Evolutionary conservation across 2,888 invertebrate genomes (phyloP).

Genomic region (Beris chalybata): DNA sequence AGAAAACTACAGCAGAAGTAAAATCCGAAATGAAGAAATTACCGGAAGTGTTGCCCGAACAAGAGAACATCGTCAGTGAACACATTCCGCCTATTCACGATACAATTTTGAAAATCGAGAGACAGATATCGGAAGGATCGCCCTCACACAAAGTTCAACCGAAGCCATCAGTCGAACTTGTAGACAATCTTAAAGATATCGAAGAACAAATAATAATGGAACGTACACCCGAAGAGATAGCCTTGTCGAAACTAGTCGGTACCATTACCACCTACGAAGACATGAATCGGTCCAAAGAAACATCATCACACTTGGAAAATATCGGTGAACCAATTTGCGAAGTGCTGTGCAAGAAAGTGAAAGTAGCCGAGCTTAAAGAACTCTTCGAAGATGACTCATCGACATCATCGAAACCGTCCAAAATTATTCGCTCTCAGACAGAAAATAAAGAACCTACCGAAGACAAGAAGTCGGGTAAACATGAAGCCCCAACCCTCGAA

Average conservation of each 20-base stretch:
- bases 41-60: conserved; percentile 12
- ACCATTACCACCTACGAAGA: conserved; percentile 1
- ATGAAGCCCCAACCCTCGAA: not conserved
- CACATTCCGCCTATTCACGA: conserved; percentile 48
- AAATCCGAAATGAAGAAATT: not conserved
- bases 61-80: conserved; percentile 38
- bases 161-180: conserved; percentile 8
- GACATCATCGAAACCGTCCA: conserved; percentile 31
- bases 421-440: not conserved
- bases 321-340: conserved; percentile 41
- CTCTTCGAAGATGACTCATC: conserved; percentile 39
- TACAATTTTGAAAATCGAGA: conserved; percentile 50
- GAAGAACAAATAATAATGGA: conserved; percentile 35
- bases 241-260: conserved; percentile 23
- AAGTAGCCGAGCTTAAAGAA: conserved; percentile 34
- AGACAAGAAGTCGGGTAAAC: not conserved
- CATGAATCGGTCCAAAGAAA: conserved; percentile 32
- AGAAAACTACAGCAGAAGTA: conserved; percentile 1
- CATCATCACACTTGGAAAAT: conserved; percentile 28
- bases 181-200: conserved; percentile 29
- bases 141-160: not conserved
- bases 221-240: conserved; percentile 25
- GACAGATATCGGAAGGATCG: conserved; percentile 43
- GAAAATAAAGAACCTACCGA: not conserved
- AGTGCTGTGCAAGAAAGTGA: conserved; percentile 36